Conservation (phyloP, 2,113 vertebrate species). For the Macaca mulatta region DNA sequence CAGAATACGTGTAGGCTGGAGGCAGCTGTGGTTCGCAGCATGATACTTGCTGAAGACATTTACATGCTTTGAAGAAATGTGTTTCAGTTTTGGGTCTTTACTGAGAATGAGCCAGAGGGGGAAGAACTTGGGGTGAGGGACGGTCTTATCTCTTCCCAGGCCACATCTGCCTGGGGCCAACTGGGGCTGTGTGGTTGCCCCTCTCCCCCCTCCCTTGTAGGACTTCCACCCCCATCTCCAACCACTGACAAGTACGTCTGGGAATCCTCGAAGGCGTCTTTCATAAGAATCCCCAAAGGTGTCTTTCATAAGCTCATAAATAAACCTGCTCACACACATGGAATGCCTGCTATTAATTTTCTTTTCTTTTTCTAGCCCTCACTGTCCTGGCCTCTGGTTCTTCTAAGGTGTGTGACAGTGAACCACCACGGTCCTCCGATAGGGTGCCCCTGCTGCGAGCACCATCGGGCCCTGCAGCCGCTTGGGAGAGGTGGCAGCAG, state of each 20-base stretch:
- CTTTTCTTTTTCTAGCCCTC: not conserved
- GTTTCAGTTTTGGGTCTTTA: slow-evolving; percentile 78
- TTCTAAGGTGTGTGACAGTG: not conserved
- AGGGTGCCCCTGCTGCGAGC: not conserved
- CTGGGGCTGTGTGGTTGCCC: not conserved
- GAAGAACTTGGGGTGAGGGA: not conserved
- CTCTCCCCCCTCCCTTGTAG: not conserved
- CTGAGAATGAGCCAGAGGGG: slow-evolving; percentile 66
- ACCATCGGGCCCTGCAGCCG: not conserved
- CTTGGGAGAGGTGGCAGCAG: not conserved
- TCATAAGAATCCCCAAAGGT: not conserved
- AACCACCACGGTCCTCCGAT: not conserved
- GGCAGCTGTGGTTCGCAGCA: slow-evolving; percentile 81
- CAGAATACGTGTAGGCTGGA: slow-evolving; percentile 70
- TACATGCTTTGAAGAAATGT: slow-evolving; percentile 82
- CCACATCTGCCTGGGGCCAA: not conserved
- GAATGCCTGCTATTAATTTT: not conserved
- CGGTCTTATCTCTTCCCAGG: not conserved
- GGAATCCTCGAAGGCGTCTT: not conserved
- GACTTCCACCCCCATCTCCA: not conserved
- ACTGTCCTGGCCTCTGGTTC: not conserved
- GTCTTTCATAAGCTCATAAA: not conserved
- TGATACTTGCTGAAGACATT: slow-evolving; percentile 81
- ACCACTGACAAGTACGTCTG: not conserved
- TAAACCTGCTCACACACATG: not conserved